Evolutionary conservation across 2,888 invertebrate genomes (phyloP).

Genomic region (Amorpha juglandis): DNA sequence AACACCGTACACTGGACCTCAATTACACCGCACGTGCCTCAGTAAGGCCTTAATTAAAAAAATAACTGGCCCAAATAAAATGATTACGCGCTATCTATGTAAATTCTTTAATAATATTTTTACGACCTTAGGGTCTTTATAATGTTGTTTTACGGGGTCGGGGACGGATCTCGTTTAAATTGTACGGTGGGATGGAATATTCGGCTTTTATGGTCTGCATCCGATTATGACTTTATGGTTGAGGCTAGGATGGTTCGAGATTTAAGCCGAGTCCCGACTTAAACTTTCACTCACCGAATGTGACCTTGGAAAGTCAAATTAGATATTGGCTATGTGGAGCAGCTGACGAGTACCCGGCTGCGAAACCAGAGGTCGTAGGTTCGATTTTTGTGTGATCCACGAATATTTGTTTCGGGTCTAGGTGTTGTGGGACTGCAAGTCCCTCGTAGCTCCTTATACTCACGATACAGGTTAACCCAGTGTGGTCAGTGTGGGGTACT

Average conservation of each 20-base stretch:
- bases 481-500: no score
- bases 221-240: constrained; percentile 6
- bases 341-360: no score
- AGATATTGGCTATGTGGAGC: no score
- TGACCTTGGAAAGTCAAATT: no score
- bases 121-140: constrained; percentile 35
- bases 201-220: constrained; percentile 11
- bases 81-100: constrained; percentile 26
- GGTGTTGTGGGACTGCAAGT: no score
- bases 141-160: constrained; percentile 37
- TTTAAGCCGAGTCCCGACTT: no score
- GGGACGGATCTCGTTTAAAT: constrained; percentile 19
- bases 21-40: constrained; percentile 5
- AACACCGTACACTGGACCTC: background rate
- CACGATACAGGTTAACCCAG: no score
- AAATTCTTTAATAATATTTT: constrained; percentile 38
- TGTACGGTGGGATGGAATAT: constrained; percentile 1
- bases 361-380: no score
- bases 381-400: no score
- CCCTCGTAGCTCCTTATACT: no score
- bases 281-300: no score
- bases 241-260: background rate
- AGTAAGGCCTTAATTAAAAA: constrained; percentile 11
- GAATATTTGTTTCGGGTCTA: no score
- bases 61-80: constrained; percentile 3